Base-by-base conservation (phyloP, 2,113 vertebrate genomes). In the Lasiurus cinereus region DNA sequence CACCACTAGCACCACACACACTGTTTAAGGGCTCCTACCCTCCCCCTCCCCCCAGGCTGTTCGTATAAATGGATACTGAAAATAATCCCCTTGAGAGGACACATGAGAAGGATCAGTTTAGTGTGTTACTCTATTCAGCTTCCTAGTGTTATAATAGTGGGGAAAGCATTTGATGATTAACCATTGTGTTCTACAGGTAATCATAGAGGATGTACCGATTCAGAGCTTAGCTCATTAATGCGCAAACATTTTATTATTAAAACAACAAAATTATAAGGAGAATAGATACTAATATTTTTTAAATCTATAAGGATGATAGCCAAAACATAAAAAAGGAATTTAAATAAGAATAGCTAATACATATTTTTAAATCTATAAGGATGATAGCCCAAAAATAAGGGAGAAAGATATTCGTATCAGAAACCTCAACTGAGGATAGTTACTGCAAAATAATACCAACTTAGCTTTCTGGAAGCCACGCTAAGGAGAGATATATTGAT, bases 111-210 rank as follows among this genome's bases (percentile, higher is more conserved):
- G 15, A 43, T 21, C 27, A 1, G 33, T 78, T 66, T 29, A 18
- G 22, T 89, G 7, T 84, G 1, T 50, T 82, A 9, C 13, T 59
- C 6, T 50, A 6, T 27, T 92, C 33, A 52, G 4, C 12, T 59
- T 89, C 78, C 64, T 74, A 21, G 36, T 70, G 72, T 92, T 18
- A 33, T 83, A 36, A 79, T 70, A 88, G 85, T 66, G 46, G 67
- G 31, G 19, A 77, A 72, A 18, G 18, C 56, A 21, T 24, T 83
- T 76, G 52, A 43, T 72, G 36, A 73, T 83, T 72, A 22, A 74
- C 77, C 33, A 48, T 78, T 84, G 33, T 88, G 0, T 85, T 73
- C 74, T 96, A 15, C 3, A 67, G 29, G 15, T 92, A 67, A 69
- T 94, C 54, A 24, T 5, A 77, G 80, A 48, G 21, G 83, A 77